phyloP scores from a whole-genome alignment of 2,797 vertebrate genomes.

The Mormyrops attenuatus region DNA sequence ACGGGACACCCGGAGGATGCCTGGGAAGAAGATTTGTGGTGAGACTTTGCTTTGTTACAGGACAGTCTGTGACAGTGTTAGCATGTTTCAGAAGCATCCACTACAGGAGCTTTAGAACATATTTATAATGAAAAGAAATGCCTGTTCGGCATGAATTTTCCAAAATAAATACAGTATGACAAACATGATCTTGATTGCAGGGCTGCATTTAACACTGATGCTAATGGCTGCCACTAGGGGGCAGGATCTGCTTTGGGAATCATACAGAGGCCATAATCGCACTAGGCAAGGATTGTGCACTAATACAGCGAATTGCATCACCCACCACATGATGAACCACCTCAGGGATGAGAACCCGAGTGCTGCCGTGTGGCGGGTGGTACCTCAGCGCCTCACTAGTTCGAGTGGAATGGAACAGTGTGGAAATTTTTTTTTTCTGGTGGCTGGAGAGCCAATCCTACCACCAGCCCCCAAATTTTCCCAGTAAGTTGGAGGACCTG shows the following conservation, averaged over 20 bases:
- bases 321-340: neutral
- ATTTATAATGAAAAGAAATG: neutral
- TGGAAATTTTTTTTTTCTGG: no score
- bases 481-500: neutral
- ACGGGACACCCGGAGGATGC: conserved; percentile 85
- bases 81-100: neutral
- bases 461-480: neutral
- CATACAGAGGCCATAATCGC: neutral
- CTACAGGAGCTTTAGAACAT: neutral
- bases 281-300: neutral
- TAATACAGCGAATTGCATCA: neutral
- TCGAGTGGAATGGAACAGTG: neutral
- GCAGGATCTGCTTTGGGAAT: neutral
- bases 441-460: neutral
- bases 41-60: neutral
- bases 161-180: neutral
- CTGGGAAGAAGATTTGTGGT: conserved; percentile 49
- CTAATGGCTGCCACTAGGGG: neutral
- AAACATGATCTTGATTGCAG: neutral
- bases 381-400: neutral
- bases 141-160: neutral
- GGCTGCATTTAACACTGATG: neutral
- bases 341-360: neutral
- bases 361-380: neutral
- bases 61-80: neutral